Evolutionary conservation across 2,888 invertebrate genomes (phyloP), one percentile per base, ranked within the genome.

Genomic region (Pterostichus madidus): DNA sequence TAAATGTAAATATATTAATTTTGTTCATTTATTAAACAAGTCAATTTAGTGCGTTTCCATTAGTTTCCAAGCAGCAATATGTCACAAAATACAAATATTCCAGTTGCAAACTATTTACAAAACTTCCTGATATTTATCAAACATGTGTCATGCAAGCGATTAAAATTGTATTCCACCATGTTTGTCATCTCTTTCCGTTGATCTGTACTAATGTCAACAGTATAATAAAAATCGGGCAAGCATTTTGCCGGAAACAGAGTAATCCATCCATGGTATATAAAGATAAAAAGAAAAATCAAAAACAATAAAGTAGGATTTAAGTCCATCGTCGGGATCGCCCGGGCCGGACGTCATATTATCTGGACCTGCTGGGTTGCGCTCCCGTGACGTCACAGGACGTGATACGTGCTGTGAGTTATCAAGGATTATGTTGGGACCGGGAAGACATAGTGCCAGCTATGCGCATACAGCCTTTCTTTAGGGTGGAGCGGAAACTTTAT

Each of bases 241-340:
- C 39, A 49, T 68, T 68, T 46, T 68, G 80, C 71, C 35, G 46
- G 61, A 52, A 71, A 56, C 39, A 39, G 5, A 56, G 77, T 59
- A 77, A 77, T 77, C 77, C 85, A 84, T 84, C 84, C 84, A 84
- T 85, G 84, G 85, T 85, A 84, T 84, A 85, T 85, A 85, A 86
- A 85, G 84, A 84, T 85, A 85, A 85, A 85, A 85, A 84, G 83
- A 86, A 85, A 86, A 85, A 86, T 86, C 85, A 85, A 83, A 86
- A 86, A 86, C 85, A 86, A 86, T 86, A 85, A 86, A 86, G 85
- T 85, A 85, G 80, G 84, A 84, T 85, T 85, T 85, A 83, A 84
- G 85, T 84, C 85, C 84, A 85, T 85, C 80, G 84, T 83, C 77
- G 83, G 83, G 83, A 85, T 59, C 44, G 52, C 44, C 44, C 35